Conservation (phyloP, 2,888 invertebrate genomes). For the Thymelicus lineola region DNA sequence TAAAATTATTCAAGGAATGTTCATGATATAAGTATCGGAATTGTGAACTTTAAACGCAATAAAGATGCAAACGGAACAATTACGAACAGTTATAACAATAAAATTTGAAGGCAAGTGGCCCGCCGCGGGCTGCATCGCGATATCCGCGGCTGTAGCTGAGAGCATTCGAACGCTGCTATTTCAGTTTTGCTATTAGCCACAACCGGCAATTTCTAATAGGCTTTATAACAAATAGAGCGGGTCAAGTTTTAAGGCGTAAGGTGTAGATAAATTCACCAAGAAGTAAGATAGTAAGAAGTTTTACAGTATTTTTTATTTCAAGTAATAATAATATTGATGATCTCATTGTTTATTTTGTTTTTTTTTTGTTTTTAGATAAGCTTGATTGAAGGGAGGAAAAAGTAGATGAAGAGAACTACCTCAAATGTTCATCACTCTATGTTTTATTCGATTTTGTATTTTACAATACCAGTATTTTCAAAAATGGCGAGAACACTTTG, state of each 20-base stretch:
- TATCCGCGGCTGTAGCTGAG: constrained; percentile 26
- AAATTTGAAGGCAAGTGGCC: constrained; percentile 37
- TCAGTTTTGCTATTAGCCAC: constrained; percentile 19
- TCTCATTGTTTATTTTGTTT: too few species aligned
- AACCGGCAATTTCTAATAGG: constrained; percentile 29
- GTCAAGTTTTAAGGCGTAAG: neutral
- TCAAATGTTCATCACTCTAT: too few species aligned
- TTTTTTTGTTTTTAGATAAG: too few species aligned
- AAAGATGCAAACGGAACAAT: constrained; percentile 40
- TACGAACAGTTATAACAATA: constrained; percentile 41
- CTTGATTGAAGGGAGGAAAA: too few species aligned
- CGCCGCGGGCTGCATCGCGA: constrained; percentile 36
- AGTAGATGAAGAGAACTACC: too few species aligned
- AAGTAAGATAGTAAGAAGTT: too few species aligned
- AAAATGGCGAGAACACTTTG: too few species aligned
- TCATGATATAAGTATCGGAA: constrained; percentile 17
- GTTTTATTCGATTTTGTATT: too few species aligned
- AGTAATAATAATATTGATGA: too few species aligned
- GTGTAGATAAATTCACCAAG: too few species aligned
- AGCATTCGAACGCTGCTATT: constrained; percentile 33
- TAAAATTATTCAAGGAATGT: constrained; percentile 20
- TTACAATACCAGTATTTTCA: too few species aligned
- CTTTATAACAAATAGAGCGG: neutral
- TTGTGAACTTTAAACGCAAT: constrained; percentile 33
- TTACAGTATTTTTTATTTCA: too few species aligned